Evolutionary conservation across 2,113 vertebrate genomes (phyloP).

Genomic region (Collichthys lucidus): DNA sequence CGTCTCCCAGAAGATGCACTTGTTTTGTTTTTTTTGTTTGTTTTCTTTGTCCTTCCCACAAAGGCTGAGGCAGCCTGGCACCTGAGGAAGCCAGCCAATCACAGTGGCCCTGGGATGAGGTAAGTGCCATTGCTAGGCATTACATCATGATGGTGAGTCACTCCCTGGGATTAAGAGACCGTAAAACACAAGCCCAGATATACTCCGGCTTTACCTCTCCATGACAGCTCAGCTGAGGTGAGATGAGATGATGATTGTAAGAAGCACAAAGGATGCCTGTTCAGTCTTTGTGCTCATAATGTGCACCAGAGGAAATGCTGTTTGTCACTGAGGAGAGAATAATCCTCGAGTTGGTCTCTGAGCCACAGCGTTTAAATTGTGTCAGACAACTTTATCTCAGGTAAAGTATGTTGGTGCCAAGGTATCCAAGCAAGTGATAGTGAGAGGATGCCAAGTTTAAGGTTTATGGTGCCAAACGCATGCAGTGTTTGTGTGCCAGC

Average conservation of each 20-base stretch:
- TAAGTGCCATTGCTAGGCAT: constrained; percentile 73
- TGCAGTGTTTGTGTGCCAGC: not conserved
- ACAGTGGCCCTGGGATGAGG: constrained; percentile 63
- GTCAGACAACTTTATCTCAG: constrained; percentile 20
- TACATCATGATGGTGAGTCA: constrained; percentile 83
- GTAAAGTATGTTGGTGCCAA: not conserved
- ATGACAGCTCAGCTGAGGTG: constrained; percentile 10
- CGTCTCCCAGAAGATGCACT: constrained; percentile 39
- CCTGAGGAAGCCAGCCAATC: constrained; percentile 69
- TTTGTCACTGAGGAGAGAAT: constrained; percentile 13
- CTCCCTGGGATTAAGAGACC: constrained; percentile 59
- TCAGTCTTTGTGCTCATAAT: constrained; percentile 8
- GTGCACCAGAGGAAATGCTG: constrained; percentile 18
- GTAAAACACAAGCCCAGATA: constrained; percentile 44
- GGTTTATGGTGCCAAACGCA: not conserved
- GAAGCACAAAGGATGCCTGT: not conserved
- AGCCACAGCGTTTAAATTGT: constrained; percentile 21
- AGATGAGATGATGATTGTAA: constrained; percentile 8
- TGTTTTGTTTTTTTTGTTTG: not conserved
- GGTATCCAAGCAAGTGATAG: constrained; percentile 14
- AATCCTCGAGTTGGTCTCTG: constrained; percentile 15
- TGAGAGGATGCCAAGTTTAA: not conserved
- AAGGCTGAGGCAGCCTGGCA: constrained; percentile 50
- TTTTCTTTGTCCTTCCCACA: constrained; percentile 44
- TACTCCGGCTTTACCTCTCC: not conserved